Percentiles rank a stretch among this genome's conserved stretches.
These are phyloP conservation scores for Crocidura indochinensis DNA, from an alignment of 2,797 vertebrate genomes.

Conservation along the genomic window DNA sequence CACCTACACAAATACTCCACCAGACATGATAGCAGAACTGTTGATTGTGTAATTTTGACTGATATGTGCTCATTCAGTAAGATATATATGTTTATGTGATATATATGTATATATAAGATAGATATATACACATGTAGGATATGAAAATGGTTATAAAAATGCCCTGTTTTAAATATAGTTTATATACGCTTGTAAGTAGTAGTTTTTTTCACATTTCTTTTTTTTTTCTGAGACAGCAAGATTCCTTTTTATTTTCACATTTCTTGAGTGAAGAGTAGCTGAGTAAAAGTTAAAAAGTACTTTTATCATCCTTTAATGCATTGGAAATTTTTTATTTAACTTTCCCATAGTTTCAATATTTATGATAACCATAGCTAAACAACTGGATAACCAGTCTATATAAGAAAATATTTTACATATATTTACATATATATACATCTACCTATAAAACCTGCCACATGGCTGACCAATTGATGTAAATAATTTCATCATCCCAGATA, in stretches of 20 bases:
- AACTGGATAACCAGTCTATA: not conserved
- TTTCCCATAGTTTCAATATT: slow-evolving; percentile 23
- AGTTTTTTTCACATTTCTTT: not conserved
- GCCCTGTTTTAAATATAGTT: too few relatives aligned
- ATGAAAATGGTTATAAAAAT: too few relatives aligned
- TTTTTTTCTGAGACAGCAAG: too few relatives aligned
- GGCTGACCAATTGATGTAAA: slow-evolving; percentile 38
- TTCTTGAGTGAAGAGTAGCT: slow-evolving; percentile 40
- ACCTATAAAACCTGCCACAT: not conserved
- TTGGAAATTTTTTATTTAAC: slow-evolving; percentile 19
- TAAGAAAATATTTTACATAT: not conserved
- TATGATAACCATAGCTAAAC: not conserved
- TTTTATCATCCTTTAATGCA: not conserved
- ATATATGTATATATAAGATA: too few relatives aligned
- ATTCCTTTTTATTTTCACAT: not conserved
- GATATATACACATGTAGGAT: too few relatives aligned
- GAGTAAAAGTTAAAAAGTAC: slow-evolving; percentile 13
- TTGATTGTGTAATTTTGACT: too few relatives aligned
- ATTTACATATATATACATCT: not conserved
- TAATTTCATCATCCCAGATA: slow-evolving; percentile 61
- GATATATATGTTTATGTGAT: too few relatives aligned
- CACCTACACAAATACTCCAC: too few relatives aligned
- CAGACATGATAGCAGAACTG: too few relatives aligned
- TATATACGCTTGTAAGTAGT: too few relatives aligned
- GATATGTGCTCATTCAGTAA: too few relatives aligned